These are phyloP conservation scores for Drosophila ohnishii DNA, from an alignment of 1,140 invertebrate species.

Conservation along the genomic window DNA sequence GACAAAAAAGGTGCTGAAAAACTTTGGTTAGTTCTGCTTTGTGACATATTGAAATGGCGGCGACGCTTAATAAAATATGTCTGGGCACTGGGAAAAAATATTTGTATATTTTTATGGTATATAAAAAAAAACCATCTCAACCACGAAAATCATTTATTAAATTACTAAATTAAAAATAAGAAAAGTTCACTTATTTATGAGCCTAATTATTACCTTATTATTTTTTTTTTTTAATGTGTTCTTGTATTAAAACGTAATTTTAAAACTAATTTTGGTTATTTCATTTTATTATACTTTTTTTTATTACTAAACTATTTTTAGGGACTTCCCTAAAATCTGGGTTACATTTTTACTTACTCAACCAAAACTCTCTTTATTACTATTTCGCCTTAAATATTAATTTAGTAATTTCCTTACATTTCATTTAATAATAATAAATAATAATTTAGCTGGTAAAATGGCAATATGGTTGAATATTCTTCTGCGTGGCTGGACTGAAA, in stretches of 20 bases:
- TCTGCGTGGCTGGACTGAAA: conserved; percentile 10
- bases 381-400: neutral
- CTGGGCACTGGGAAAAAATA: neutral
- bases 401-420: neutral
- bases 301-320: too few species aligned
- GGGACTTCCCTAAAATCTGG: neutral
- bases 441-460: conserved; percentile 5
- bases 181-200: too few species aligned
- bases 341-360: neutral
- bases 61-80: neutral
- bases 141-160: too few species aligned
- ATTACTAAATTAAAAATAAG: too few species aligned
- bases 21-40: neutral
- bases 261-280: too few species aligned
- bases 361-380: neutral
- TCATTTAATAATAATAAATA: neutral
- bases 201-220: too few species aligned
- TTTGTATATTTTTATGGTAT: neutral
- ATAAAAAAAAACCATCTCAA: too few species aligned
- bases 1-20: neutral
- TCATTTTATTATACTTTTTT: too few species aligned
- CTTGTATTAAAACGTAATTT: too few species aligned
- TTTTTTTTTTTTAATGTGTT: too few species aligned
- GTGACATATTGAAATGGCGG: neutral
- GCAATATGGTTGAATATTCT: conserved; percentile 2